Percentiles rank a stretch among this genome's conserved stretches.
Conservation (phyloP, 1,140 invertebrate genomes). For the Neelides sp. region DNA sequence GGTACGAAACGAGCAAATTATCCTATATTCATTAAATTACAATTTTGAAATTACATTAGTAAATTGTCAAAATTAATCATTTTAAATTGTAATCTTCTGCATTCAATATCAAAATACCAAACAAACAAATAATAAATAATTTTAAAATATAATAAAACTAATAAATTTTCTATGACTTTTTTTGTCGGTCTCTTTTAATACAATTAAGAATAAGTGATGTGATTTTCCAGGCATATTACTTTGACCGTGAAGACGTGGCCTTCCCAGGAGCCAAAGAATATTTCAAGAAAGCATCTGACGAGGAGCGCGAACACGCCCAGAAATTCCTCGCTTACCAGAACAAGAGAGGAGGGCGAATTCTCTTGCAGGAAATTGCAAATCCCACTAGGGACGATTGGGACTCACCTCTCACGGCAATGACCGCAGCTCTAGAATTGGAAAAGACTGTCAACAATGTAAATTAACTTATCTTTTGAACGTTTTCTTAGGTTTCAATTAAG, state of each 20-base stretch:
- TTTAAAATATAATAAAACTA: not conserved
- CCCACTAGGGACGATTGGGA: slow-evolving; percentile 51
- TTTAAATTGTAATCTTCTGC: not conserved
- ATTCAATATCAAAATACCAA: too few relatives aligned
- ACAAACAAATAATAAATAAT: not conserved
- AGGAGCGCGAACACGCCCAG: slow-evolving; percentile 63
- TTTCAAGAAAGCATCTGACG: slow-evolving; percentile 56
- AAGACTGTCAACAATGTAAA: slow-evolving; percentile 58
- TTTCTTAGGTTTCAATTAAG: not conserved
- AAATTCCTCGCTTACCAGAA: slow-evolving; percentile 67
- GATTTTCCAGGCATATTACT: slow-evolving; percentile 55
- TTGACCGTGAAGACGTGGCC: slow-evolving; percentile 66
- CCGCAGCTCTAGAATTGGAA: slow-evolving; percentile 58
- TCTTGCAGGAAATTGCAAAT: slow-evolving; percentile 42
- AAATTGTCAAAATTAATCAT: not conserved
- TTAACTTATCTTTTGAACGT: slow-evolving; percentile 2
- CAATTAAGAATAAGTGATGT: too few relatives aligned
- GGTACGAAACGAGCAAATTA: too few relatives aligned
- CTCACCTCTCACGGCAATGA: slow-evolving; percentile 52
- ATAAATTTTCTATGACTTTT: not conserved
- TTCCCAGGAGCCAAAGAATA: slow-evolving; percentile 54
- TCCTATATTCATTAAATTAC: slow-evolving; percentile 29
- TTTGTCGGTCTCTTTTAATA: not conserved
- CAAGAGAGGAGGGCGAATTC: slow-evolving; percentile 59
- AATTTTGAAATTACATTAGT: not conserved